A percentile compares a stretch with the other conserved stretches of the same genome.
Conservation (phyloP, 1,140 invertebrate species). For the Neotoxoptera formosana region DNA sequence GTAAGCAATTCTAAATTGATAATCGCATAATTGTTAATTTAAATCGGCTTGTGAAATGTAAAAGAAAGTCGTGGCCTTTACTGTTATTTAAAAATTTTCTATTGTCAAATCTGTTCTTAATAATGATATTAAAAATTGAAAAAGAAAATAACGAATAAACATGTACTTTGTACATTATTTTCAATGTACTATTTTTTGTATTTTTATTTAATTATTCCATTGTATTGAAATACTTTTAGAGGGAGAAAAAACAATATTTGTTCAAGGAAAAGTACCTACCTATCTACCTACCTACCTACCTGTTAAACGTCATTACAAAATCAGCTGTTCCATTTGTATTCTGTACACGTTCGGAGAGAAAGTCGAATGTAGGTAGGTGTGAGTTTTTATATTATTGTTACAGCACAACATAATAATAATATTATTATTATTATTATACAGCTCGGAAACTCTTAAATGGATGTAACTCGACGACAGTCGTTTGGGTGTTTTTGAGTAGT, state of each 20-base stretch:
- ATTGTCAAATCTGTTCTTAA: conserved; percentile 24
- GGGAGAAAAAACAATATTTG: background rate
- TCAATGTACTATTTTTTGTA: background rate
- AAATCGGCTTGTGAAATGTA: conserved; percentile 6
- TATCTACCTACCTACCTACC: too few species aligned
- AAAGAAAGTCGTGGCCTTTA: conserved; percentile 15
- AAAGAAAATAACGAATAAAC: background rate
- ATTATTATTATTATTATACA: background rate
- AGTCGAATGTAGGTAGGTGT: background rate
- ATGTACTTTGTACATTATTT: conserved; percentile 8
- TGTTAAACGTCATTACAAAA: conserved; percentile 23
- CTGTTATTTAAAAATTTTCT: conserved; percentile 21
- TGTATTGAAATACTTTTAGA: background rate
- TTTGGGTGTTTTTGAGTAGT: background rate
- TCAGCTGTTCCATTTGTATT: conserved; percentile 8
- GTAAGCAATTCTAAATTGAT: background rate
- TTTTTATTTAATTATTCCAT: conserved; percentile 9
- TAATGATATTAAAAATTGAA: background rate
- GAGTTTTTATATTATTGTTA: background rate
- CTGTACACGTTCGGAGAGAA: background rate
- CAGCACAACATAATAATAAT: background rate
- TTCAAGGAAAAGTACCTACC: conserved; percentile 15
- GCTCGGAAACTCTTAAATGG: background rate
- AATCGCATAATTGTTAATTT: background rate
- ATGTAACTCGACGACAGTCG: background rate